A percentile compares a stretch with the other conserved stretches of the same genome.
Conservation (phyloP, 2,888 invertebrate species). For the Lysandra coridon region DNA sequence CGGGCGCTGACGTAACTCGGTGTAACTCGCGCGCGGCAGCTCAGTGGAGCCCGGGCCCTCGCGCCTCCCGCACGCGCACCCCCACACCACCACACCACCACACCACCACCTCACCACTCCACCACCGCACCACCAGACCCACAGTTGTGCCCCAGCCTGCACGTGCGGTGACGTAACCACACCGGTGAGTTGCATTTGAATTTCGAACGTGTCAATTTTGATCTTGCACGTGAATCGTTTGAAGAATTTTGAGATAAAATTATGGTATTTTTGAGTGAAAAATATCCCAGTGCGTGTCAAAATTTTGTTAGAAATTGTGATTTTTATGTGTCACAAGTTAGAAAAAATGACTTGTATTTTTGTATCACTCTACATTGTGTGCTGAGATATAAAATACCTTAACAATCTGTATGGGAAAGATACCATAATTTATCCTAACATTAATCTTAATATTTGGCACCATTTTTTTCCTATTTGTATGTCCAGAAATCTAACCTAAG, state of each 20-base stretch:
- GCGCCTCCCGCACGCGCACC: constrained; percentile 63
- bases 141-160: constrained; percentile 47
- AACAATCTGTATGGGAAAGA: neutral
- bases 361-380: neutral
- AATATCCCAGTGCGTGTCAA: neutral
- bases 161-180: constrained; percentile 56
- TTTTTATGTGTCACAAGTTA: neutral
- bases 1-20: constrained; percentile 69
- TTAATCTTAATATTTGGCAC: too few species aligned
- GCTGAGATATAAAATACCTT: neutral
- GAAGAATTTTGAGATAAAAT: neutral
- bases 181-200: constrained; percentile 12
- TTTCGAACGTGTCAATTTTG: constrained; percentile 32
- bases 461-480: too few species aligned
- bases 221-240: neutral
- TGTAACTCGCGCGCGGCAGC: constrained; percentile 51
- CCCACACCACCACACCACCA: constrained; percentile 28
- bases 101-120: neutral
- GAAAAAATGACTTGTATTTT: neutral
- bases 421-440: neutral
- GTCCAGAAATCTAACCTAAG: too few species aligned
- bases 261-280: neutral
- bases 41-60: constrained; percentile 66
- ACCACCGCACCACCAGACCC: neutral
- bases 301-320: neutral